Evolutionary conservation across 2,888 invertebrate genomes (phyloP), one percentile per base, ranked within the genome.

Genomic region (Pristionchus maxplancki): DNA sequence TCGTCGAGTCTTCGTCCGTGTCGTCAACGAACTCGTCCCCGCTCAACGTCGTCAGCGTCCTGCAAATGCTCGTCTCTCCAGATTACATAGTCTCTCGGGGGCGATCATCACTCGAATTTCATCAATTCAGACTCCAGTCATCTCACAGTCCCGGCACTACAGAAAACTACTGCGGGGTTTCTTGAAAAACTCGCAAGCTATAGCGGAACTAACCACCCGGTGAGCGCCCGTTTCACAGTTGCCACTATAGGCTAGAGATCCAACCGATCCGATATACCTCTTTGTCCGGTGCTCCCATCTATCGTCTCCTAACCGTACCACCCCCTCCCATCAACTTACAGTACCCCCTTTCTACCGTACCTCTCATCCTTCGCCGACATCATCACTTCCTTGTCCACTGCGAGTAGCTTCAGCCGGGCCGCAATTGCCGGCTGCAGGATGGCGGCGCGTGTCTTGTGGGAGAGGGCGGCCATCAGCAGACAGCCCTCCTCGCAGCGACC

Each of bases 341-440:
- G 58, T 58, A 28, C 64, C 64, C 74, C 44, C n/a, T 40, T 8
- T 44, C 40, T 74, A 20, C 40, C 74, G 40, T 74, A 40, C 88
- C 64, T 88, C 81, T 88, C 88, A 81, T 88, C 78, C 62, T 62
- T 78, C 37, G 81, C 44, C 17, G 58, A 62, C n/a, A 88, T 78
- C 44, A 88, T 6, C 0, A 88, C 44, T 9, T 74, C 58, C 13
- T 17, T 28, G 11, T 88, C 88, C 20, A 58, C 62, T 20, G 78
- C 81, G 17, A 88, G 17, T 34, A 31, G 37, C 31, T 88, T 88
- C 34, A 81, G 58, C n/a, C 88, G 24, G 0, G 44, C 58, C 1
- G 88, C 88, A 8, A 88, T 40, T 2, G 88, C 88, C 20, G 88
- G 88, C n/a, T 20, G 24, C 8, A 88, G 81, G 1, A 78, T 37